phyloP scores from a whole-genome alignment of 1,140 invertebrate genomes.

The Caenorhabditis briggsae region DNA sequence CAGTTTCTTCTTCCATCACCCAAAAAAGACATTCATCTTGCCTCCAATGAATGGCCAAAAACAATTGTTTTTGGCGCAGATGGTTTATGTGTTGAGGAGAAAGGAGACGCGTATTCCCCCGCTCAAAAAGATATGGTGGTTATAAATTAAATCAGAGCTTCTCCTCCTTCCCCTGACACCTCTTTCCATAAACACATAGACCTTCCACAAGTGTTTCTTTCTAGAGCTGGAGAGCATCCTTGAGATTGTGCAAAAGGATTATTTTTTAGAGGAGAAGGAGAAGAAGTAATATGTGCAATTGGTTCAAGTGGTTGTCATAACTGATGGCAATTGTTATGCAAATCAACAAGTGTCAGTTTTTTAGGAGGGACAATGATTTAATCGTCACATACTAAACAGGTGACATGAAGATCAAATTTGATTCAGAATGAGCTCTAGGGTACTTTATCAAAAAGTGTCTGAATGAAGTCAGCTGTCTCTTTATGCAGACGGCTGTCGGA shows the following conservation, averaged over 20 bases:
- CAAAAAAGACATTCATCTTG: conserved; percentile 27
- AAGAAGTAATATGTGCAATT: conserved; percentile 32
- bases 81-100: conserved; percentile 32
- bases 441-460: conserved; percentile 5
- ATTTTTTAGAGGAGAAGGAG: conserved; percentile 18
- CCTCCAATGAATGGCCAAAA: conserved; percentile 50
- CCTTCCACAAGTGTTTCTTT: conserved; percentile 26
- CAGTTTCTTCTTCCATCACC: conserved; percentile 31
- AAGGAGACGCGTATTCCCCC: not conserved
- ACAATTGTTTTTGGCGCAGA: conserved; percentile 56
- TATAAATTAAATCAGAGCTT: conserved; percentile 56
- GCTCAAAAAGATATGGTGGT: conserved; percentile 42
- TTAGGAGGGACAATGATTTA: not conserved
- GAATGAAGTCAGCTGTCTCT: not conserved
- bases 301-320: conserved; percentile 49
- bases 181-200: conserved; percentile 49
- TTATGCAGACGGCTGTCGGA: not conserved
- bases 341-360: conserved; percentile 17
- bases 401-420: not conserved
- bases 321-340: conserved; percentile 53
- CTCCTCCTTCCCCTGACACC: conserved; percentile 36
- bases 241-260: conserved; percentile 43
- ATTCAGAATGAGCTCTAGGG: not conserved
- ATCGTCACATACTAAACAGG: not conserved
- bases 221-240: conserved; percentile 12